Percentiles rank a stretch among this genome's conserved stretches.
Conservation (phyloP, 1,140 invertebrate species). For the Helicorthomorpha holstii region DNA sequence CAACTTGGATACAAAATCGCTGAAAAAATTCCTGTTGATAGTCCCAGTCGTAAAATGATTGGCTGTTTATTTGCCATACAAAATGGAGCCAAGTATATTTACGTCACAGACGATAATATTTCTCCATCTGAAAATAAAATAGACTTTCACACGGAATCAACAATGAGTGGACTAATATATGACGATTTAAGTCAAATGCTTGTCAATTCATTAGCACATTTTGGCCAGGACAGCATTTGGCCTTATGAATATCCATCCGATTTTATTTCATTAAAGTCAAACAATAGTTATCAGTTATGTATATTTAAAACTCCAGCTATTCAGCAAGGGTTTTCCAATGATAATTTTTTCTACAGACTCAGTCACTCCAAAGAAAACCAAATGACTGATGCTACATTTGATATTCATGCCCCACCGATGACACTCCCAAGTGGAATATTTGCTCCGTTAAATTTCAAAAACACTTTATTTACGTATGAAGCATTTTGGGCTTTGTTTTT, state of each 20-base stretch:
- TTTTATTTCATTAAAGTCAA: neutral
- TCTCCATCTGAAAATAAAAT: neutral
- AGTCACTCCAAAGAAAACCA: constrained; percentile 15
- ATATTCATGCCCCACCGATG: constrained; percentile 14
- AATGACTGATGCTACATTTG: constrained; percentile 14
- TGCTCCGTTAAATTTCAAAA: constrained; percentile 21
- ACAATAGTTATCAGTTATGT: neutral
- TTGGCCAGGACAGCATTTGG: constrained; percentile 21
- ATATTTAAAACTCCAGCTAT: constrained; percentile 12
- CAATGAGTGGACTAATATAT: constrained; percentile 2
- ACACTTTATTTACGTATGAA: constrained; percentile 19
- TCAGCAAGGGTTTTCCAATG: constrained; percentile 22
- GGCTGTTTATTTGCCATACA: constrained; percentile 17
- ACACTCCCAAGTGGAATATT: constrained; percentile 16
- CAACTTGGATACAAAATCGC: constrained; percentile 8
- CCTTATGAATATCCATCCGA: constrained; percentile 21
- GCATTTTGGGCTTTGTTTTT: constrained; percentile 22
- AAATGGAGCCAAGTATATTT: constrained; percentile 20
- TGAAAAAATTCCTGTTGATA: constrained; percentile 8
- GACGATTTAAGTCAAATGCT: neutral
- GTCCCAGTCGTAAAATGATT: constrained; percentile 15
- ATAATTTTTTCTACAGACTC: constrained; percentile 23
- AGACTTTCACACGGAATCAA: neutral
- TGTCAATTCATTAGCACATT: constrained; percentile 21
- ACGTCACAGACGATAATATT: constrained; percentile 25